Percentiles rank a stretch among this genome's conserved stretches.
Conservation (phyloP, 2,888 invertebrate genomes). For the Drosophila affinis region DNA sequence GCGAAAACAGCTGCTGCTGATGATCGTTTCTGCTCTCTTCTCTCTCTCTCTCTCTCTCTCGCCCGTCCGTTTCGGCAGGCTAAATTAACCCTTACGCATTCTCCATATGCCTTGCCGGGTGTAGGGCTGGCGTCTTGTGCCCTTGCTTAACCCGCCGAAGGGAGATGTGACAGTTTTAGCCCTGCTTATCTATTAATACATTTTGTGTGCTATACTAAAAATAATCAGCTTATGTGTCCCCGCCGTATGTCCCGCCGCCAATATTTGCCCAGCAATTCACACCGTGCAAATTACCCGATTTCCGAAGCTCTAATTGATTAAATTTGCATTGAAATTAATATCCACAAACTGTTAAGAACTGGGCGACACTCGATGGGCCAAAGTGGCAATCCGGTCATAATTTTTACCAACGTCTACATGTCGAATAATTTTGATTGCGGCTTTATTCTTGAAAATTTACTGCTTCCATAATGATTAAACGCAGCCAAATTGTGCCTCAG, state of each 20-base stretch:
- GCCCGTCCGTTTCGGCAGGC: slow-evolving; percentile 1
- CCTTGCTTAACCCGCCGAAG: not conserved
- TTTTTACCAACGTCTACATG: slow-evolving; percentile 70
- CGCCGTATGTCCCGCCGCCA: slow-evolving; percentile 1
- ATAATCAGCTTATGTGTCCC: slow-evolving; percentile 27
- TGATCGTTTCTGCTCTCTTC: slow-evolving; percentile 9
- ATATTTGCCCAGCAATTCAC: slow-evolving; percentile 61
- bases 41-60: slow-evolving; percentile 6
- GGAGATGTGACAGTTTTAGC: not conserved
- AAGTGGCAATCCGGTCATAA: slow-evolving; percentile 30
- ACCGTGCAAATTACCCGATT: slow-evolving; percentile 56
- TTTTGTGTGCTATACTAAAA: slow-evolving; percentile 40
- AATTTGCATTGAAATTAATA: slow-evolving; percentile 41
- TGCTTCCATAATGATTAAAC: slow-evolving; percentile 47
- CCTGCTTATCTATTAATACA: slow-evolving; percentile 41
- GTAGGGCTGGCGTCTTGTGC: too few relatives aligned
- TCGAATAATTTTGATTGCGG: slow-evolving; percentile 58
- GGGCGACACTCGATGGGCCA: slow-evolving; percentile 15
- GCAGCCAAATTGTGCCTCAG: slow-evolving; percentile 12
- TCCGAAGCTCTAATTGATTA: slow-evolving; percentile 66
- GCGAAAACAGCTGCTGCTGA: slow-evolving; percentile 28
- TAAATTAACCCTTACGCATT: slow-evolving; percentile 25
- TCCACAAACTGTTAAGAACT: slow-evolving; percentile 17
- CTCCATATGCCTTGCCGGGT: not conserved
- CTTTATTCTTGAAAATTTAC: slow-evolving; percentile 53